These are phyloP conservation scores for Anastrepha ludens DNA, from an alignment of 1,140 invertebrate species.

Conservation along the genomic window DNA sequence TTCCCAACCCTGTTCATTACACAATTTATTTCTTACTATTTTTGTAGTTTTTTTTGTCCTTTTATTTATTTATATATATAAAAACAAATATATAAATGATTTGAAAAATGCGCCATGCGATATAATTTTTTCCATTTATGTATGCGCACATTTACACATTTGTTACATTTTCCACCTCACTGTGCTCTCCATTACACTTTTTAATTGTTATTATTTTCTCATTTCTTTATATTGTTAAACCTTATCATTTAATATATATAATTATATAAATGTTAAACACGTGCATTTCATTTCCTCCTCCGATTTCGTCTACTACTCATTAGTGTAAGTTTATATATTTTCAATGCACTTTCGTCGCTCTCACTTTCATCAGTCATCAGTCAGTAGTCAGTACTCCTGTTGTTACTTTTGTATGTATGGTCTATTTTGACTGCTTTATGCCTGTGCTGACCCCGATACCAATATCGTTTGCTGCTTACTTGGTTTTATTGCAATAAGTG, in stretches of 20 bases:
- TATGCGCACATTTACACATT: constrained; percentile 30
- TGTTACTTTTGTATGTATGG: not conserved
- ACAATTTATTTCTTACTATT: not conserved
- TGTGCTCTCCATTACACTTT: constrained; percentile 5
- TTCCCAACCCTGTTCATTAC: not conserved
- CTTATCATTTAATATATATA: constrained; percentile 25
- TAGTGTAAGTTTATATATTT: constrained; percentile 1
- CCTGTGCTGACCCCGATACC: not conserved
- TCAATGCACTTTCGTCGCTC: constrained; percentile 18
- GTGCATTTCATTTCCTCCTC: not conserved
- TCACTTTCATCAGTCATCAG: constrained; percentile 20
- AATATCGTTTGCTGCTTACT: not conserved
- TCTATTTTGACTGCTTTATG: not conserved
- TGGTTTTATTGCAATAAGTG: not conserved
- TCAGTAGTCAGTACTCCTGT: not conserved
- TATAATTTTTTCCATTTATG: constrained; percentile 12
- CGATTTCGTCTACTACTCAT: not conserved
- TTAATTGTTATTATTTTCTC: not conserved
- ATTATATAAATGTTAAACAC: constrained; percentile 20
- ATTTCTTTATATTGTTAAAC: constrained; percentile 11
- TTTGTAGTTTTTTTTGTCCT: not conserved
- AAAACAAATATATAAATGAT: constrained; percentile 53
- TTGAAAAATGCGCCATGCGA: constrained; percentile 46
- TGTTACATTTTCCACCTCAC: constrained; percentile 22
- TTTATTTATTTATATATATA: constrained; percentile 49